Base-by-base conservation (phyloP, 1,140 invertebrate species). In the Bombus picipes region DNA sequence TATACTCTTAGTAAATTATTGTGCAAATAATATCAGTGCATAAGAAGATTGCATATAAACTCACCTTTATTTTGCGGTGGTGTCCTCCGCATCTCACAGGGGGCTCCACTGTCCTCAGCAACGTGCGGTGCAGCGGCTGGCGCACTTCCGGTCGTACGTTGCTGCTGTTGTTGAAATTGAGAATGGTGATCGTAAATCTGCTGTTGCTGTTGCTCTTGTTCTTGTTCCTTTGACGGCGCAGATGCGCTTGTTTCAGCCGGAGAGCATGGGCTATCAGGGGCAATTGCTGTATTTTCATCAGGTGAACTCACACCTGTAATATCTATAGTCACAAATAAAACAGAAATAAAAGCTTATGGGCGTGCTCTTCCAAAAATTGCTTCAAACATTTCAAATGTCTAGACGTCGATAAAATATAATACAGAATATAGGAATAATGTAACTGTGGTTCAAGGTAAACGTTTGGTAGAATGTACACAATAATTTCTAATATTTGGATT, bases 71-170 rank as follows among this genome's bases (percentile, higher is more conserved):
- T 94, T 88, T 94, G 93, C 87, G 93, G 93, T 93, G 94, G 93
- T 94, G 94, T 94, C 72, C 93, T 95, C 89, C 94, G 94, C 95
- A 95, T 95, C 84, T 95, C 95, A 95, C 92, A 94, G 91, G 90
- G 89, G 90, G 90, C 92, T 92, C 92, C 93, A 94, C 93, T 91
- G 62, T 93, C 89, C 86, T 93, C 92, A 87, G 85, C 89, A 80
- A 90, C 87, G 77, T 89, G 85, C 74, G 80, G 74, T 87, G 88
- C 86, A 87, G 84, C 77, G 85, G 79, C 71, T 81, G 87, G 65
- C 28, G 78, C 79, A 90, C 82, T 92, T 87, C 82, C 88, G 74
- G 81, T 81, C 73, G 88, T 43, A 66, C 90, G 89, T 86, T 93
- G 83, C 76, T 93, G 83, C 72, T 92, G 85, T n/a, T 89, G 85